phyloP scores from a whole-genome alignment of 2,113 vertebrate genomes.

The Cephalopterus ornatus region DNA sequence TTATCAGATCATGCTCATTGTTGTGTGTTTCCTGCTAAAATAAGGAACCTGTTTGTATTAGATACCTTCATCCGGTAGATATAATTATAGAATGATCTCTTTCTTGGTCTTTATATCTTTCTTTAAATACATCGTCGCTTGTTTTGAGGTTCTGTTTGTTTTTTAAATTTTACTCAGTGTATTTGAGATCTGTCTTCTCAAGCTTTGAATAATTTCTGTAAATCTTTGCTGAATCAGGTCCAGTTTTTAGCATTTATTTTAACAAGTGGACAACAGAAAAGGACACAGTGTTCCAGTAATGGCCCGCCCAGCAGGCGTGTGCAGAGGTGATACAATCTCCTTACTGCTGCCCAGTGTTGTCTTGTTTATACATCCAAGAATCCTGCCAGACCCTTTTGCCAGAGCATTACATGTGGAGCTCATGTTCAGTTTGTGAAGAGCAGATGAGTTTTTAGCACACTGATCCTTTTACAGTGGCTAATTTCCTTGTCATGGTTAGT shows the following conservation, averaged over 20 bases:
- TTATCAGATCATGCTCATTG: constrained; percentile 47
- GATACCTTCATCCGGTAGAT: constrained; percentile 28
- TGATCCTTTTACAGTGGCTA: background rate
- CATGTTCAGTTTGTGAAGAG: background rate
- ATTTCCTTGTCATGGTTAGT: background rate
- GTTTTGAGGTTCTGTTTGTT: background rate
- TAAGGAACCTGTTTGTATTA: constrained; percentile 31
- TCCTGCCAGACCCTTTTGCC: background rate
- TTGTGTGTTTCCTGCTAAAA: constrained; percentile 53
- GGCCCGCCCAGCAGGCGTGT: background rate
- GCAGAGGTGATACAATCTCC: constrained; percentile 51
- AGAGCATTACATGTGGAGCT: background rate
- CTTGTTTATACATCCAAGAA: background rate
- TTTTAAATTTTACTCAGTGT: background rate
- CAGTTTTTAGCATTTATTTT: constrained; percentile 26
- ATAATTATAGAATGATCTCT: constrained; percentile 23
- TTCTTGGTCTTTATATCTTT: background rate
- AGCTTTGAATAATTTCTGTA: background rate
- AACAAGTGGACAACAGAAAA: constrained; percentile 17
- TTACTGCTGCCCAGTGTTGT: constrained; percentile 11
- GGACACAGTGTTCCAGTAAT: constrained; percentile 37
- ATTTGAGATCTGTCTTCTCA: background rate
- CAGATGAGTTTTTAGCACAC: background rate
- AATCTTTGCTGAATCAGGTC: background rate
- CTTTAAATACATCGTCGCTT: background rate